Conservation (phyloP, 2,888 invertebrate genomes). For the Agrotis segetum region DNA sequence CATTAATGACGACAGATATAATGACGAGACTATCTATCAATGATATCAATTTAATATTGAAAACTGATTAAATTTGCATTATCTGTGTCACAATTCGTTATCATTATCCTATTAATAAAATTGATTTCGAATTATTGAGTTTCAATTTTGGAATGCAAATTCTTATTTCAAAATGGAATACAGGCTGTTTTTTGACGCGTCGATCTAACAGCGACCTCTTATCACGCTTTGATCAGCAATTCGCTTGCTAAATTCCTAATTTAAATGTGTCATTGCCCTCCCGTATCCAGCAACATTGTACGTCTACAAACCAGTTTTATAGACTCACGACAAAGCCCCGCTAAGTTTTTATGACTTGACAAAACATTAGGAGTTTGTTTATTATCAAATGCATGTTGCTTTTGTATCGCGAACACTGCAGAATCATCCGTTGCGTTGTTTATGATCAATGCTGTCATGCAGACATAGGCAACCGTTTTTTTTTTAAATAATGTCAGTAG, state of each 20-base stretch:
- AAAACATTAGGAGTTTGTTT: neutral
- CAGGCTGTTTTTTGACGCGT: conserved; percentile 1
- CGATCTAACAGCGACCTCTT: neutral
- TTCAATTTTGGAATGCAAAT: conserved; percentile 16
- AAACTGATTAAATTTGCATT: conserved; percentile 35
- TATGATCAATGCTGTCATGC: too few species aligned
- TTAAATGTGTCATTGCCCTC: conserved; percentile 38
- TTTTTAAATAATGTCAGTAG: too few species aligned
- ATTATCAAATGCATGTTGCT: too few species aligned
- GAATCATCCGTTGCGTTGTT: neutral
- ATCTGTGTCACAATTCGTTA: conserved; percentile 29
- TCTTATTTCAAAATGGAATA: conserved; percentile 16
- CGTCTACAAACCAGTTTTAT: conserved; percentile 40
- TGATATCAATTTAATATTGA: conserved; percentile 4
- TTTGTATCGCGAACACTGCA: neutral
- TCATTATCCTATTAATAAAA: conserved; percentile 4
- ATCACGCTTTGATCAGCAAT: neutral
- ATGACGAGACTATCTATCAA: neutral
- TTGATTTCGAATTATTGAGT: conserved; percentile 23
- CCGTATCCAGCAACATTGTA: conserved; percentile 14
- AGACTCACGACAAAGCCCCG: conserved; percentile 11
- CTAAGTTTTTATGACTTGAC: neutral
- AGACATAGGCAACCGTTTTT: too few species aligned
- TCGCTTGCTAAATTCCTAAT: conserved; percentile 24
- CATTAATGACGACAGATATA: conserved; percentile 1